Conservation (phyloP, 2,113 vertebrate genomes). For the Periophthalmus modestus region DNA sequence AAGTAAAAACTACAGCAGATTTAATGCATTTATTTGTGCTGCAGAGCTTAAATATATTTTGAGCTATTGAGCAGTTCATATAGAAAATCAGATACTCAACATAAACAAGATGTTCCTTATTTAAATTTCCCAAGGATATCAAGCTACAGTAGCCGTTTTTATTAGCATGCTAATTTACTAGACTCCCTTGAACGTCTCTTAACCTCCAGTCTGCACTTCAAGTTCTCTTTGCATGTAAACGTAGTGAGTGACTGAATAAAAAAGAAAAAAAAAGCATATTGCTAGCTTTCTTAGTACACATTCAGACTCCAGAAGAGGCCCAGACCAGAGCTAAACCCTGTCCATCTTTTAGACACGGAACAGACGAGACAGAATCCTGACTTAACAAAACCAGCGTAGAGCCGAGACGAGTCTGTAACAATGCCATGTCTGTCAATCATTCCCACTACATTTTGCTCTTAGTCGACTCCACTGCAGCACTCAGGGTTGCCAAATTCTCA, state of each 20-base stretch:
- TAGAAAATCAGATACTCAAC: too few species aligned
- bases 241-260: slow-evolving; percentile 36
- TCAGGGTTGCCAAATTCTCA: slow-evolving; percentile 49
- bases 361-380: slow-evolving; percentile 33
- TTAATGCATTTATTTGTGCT: too few species aligned
- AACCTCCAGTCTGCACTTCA: too few species aligned
- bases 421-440: slow-evolving; percentile 46
- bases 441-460: slow-evolving; percentile 31
- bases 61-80: too few species aligned
- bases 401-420: slow-evolving; percentile 25
- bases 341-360: slow-evolving; percentile 40
- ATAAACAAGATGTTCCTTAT: too few species aligned
- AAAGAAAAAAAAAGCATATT: neutral
- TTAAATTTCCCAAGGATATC: too few species aligned
- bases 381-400: slow-evolving; percentile 25
- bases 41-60: too few species aligned
- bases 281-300: slow-evolving; percentile 25
- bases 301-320: slow-evolving; percentile 16
- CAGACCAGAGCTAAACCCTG: slow-evolving; percentile 20
- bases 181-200: too few species aligned
- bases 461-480: slow-evolving; percentile 36
- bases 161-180: too few species aligned
- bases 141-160: too few species aligned
- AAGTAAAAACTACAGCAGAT: too few species aligned
- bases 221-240: neutral